Evolutionary conservation across 2,113 vertebrate species (phyloP).

Genomic region (Cryptomyrus ogoouensis): DNA sequence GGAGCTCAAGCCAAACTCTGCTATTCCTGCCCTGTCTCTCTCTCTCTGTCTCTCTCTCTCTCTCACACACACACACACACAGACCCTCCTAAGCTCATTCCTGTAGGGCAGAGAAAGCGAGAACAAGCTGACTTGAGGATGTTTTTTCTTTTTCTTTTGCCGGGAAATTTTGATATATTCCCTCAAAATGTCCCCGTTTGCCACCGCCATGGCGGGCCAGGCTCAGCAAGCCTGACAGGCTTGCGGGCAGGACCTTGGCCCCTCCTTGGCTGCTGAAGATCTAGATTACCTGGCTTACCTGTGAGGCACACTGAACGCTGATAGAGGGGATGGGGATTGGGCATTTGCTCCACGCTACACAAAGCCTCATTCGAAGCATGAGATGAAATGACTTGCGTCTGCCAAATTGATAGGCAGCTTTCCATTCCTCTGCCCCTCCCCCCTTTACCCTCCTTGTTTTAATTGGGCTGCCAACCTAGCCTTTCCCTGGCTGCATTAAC

Average conservation of each 20-base stretch:
- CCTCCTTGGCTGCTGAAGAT: slow-evolving; percentile 59
- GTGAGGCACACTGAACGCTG: slow-evolving; percentile 71
- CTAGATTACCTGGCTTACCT: slow-evolving; percentile 71
- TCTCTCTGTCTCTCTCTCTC: neutral
- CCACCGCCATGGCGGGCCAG: neutral
- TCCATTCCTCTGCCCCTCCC: slow-evolving; percentile 13
- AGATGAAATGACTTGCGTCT: slow-evolving; percentile 74
- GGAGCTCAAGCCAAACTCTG: neutral
- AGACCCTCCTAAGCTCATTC: neutral
- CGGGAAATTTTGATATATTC: neutral
- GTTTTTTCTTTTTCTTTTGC: neutral
- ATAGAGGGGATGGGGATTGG: slow-evolving; percentile 68
- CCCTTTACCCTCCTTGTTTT: slow-evolving; percentile 40
- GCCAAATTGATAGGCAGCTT: slow-evolving; percentile 64
- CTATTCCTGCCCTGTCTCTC: neutral
- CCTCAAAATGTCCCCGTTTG: neutral
- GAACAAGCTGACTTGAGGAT: neutral
- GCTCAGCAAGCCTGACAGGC: neutral
- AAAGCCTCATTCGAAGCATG: slow-evolving; percentile 70
- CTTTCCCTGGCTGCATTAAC: slow-evolving; percentile 46
- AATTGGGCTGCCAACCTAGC: slow-evolving; percentile 53
- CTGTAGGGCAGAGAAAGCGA: neutral
- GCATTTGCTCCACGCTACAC: slow-evolving; percentile 74
- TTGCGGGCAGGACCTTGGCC: neutral
- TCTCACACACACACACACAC: neutral